Conservation (phyloP, 1,140 invertebrate species). For the Brachionus calyciflorus region DNA sequence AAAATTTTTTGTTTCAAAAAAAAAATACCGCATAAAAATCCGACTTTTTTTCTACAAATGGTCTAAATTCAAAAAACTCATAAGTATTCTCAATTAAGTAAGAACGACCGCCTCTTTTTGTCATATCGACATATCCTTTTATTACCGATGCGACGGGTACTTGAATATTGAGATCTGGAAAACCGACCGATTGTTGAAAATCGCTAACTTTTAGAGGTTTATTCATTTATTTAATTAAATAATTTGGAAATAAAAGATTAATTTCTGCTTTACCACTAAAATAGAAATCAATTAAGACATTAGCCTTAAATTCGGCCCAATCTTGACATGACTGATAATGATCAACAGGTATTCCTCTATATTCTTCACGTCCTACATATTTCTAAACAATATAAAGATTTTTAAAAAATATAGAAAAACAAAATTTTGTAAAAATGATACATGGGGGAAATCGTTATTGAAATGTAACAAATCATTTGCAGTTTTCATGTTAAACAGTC, state of each 20-base stretch:
- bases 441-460: conserved; percentile 36
- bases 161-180: conserved; percentile 5
- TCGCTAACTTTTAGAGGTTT: neutral
- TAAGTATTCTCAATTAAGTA: conserved; percentile 8
- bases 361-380: neutral
- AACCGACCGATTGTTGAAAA: conserved; percentile 13
- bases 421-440: neutral
- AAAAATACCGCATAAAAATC: conserved; percentile 37
- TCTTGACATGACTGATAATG: conserved; percentile 35
- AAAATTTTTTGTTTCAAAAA: neutral
- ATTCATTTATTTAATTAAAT: neutral
- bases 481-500: conserved; percentile 23
- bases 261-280: conserved; percentile 1
- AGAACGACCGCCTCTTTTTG: neutral
- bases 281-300: conserved; percentile 43
- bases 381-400: neutral
- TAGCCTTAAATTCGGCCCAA: conserved; percentile 25
- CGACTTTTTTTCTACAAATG: conserved; percentile 16
- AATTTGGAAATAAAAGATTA: neutral
- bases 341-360: conserved; percentile 34
- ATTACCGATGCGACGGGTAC: conserved; percentile 4
- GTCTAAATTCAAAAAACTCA: conserved; percentile 31
- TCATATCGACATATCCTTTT: neutral
- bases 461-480: conserved; percentile 30
- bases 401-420: neutral